Base-by-base conservation (phyloP, 35 echinoderm and acorn worm species). In the Stichopus chloronotus region DNA sequence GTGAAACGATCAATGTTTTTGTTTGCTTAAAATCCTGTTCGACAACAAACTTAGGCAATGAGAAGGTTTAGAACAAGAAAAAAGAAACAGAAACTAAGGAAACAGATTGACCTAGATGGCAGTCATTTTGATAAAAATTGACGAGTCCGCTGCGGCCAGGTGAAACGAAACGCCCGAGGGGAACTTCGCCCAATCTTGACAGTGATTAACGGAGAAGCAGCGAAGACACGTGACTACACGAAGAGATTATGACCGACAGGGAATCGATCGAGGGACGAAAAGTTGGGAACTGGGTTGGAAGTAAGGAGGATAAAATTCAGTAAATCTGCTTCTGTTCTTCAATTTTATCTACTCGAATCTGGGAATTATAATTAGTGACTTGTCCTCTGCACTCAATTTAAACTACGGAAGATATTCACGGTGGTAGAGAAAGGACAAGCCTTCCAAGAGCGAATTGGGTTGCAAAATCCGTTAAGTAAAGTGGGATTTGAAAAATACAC, bases 261-360 rank as follows among this genome's bases (percentile, higher is more conserved):
- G 80, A 83, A 43, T 53, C 43, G 43, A 24, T 43, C 4, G 4
- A 13, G 8, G 9, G 8, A 55, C 4, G 17, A 17, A 14, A 55
- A 13, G 53, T 4, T 52, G 55, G 54, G 80, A 83, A 83, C 80
- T 83, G 80, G 80, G 80, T 83, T 83, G 80, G 80, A 83, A 83
- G 43, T 83, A 83, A 83, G 55, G 80, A 52, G 9, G 52, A 78
- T 21, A 78, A 9, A 43, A 43, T 43, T 43, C 30, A 43, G 30
- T 43, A 43, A 1, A 43, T 43, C 30, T 43, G 30, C 30, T 43
- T 43, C 30, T 43, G 30, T 43, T 43, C 30, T 43, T 43, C 3
- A 43, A 0, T 3, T 43, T 43, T 1, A 43, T 43, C 30, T 43
- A 43, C 30, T 43, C 0, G 30, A 43, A 43, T 43, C 30, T 43